phyloP scores from a whole-genome alignment of 23 tunicate genomes.

The Trididemnum nubilum region DNA sequence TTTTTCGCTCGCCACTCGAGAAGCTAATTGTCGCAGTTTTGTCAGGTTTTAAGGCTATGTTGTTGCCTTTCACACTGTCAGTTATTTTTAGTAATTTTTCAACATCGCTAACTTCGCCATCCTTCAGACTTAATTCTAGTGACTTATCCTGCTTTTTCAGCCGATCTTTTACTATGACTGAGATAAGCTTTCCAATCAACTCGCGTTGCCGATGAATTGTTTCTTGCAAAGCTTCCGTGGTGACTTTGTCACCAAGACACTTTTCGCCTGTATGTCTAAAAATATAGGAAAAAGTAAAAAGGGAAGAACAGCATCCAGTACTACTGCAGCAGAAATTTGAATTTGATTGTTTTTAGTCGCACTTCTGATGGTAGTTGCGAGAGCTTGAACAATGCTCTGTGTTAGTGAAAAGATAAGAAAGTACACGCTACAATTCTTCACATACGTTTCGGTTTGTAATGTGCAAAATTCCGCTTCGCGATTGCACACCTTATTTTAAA shows the following conservation, averaged over 20 bases:
- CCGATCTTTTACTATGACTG: slow-evolving; percentile 36
- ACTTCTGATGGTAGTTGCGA: no score
- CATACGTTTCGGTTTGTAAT: no score
- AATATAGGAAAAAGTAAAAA: no score
- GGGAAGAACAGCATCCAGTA: no score
- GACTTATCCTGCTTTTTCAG: slow-evolving; percentile 8
- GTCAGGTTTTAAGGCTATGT: not conserved
- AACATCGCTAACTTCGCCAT: slow-evolving; percentile 12
- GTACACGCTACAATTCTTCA: no score
- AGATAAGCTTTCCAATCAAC: slow-evolving; percentile 38
- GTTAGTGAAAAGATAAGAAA: no score
- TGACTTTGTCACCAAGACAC: not conserved
- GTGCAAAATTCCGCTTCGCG: no score
- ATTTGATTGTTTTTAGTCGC: no score
- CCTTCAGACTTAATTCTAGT: not conserved
- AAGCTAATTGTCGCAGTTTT: slow-evolving; percentile 1
- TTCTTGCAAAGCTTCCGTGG: slow-evolving; percentile 29
- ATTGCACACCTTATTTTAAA: no score
- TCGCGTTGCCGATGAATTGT: slow-evolving; percentile 44
- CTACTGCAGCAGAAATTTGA: no score
- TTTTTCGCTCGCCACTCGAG: slow-evolving; percentile 31
- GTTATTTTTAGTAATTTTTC: slow-evolving; percentile 31
- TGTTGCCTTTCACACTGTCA: not conserved
- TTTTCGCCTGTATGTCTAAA: no score
- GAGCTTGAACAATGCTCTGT: no score